These are phyloP conservation scores for Rhinoderma darwinii DNA, from an alignment of 2,113 vertebrate genomes.

Conservation along the genomic window DNA sequence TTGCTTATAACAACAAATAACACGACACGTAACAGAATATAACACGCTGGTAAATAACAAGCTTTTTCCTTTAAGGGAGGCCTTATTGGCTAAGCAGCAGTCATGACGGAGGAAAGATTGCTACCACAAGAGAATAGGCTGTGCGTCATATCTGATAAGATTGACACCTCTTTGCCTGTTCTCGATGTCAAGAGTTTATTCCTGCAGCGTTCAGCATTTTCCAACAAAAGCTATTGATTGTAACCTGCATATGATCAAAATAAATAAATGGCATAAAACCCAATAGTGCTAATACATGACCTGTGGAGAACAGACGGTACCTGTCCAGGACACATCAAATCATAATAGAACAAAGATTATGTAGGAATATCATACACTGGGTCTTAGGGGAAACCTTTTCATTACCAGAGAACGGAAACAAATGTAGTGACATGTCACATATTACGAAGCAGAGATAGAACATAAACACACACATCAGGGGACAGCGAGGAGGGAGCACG, in stretches of 20 bases:
- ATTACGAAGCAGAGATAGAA: background rate
- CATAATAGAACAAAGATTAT: background rate
- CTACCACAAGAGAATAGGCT: background rate
- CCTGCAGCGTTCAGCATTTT: slow-evolving; percentile 5
- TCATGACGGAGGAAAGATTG: background rate
- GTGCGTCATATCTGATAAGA: slow-evolving; percentile 13
- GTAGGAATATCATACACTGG: background rate
- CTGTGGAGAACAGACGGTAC: background rate
- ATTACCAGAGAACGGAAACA: background rate
- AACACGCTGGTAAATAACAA: background rate
- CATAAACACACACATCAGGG: background rate
- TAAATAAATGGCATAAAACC: slow-evolving; percentile 27
- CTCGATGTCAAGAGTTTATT: background rate
- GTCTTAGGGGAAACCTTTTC: background rate
- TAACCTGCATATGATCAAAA: slow-evolving; percentile 32
- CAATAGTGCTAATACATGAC: slow-evolving; percentile 1
- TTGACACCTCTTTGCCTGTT: background rate
- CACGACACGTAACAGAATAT: background rate
- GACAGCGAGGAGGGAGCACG: background rate
- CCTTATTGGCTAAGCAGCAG: background rate
- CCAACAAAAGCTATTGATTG: slow-evolving; percentile 14
- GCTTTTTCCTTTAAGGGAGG: too few species aligned
- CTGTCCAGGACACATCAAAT: slow-evolving; percentile 21
- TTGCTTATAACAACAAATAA: background rate
- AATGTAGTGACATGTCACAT: slow-evolving; percentile 1